Conservation (phyloP, 92 coral and sea anemone genomes). For the Heteractis magnifica region DNA sequence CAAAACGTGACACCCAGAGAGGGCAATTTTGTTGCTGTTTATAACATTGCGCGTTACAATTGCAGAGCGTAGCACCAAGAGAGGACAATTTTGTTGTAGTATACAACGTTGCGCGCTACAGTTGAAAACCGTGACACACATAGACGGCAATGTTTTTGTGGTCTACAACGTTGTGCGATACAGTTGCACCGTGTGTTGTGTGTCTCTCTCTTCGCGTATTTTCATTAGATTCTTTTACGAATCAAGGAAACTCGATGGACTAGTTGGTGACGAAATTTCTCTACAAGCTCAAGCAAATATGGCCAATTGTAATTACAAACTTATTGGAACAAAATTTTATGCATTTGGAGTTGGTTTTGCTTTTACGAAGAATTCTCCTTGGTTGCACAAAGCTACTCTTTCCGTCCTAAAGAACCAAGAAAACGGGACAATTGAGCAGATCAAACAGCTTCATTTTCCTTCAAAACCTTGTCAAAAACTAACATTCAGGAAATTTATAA, state of each 20-base stretch:
- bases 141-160: too few species aligned
- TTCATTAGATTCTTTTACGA: not conserved
- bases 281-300: conserved; percentile 49
- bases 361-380: conserved; percentile 70
- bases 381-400: conserved; percentile 61
- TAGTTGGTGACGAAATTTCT: conserved; percentile 68
- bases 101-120: too few species aligned
- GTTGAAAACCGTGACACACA: too few species aligned
- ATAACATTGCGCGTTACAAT: too few species aligned
- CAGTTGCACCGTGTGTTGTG: not conserved
- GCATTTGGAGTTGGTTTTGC: conserved; percentile 63
- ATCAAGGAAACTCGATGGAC: conserved; percentile 68
- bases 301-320: conserved; percentile 52
- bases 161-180: too few species aligned
- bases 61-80: too few species aligned
- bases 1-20: too few species aligned
- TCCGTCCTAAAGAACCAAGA: conserved; percentile 70
- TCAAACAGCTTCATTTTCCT: conserved; percentile 51
- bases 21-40: too few species aligned
- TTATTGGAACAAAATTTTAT: conserved; percentile 61
- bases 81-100: too few species aligned
- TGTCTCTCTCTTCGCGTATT: not conserved
- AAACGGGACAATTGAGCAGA: conserved; percentile 51
- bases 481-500: conserved; percentile 26
- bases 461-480: conserved; percentile 23